Evolutionary conservation across 2,797 vertebrate genomes (phyloP).

Genomic region (Sternotherus odoratus): DNA sequence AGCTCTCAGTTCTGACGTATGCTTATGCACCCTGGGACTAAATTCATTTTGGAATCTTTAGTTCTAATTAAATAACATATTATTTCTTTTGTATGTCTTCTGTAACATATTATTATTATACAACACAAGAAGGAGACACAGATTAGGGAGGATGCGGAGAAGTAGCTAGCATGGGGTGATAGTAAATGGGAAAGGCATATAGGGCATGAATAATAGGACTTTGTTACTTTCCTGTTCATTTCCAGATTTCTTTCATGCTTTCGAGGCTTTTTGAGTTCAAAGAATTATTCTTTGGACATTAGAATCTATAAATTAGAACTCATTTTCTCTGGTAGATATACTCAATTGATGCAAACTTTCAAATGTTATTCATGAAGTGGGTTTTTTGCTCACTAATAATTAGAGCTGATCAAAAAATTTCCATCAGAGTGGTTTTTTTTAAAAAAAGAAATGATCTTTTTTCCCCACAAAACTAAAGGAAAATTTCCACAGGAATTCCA

Average conservation of each 20-base stretch:
- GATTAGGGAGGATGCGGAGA: neutral
- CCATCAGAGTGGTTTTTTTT: neutral
- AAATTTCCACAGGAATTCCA: neutral
- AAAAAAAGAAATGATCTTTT: neutral
- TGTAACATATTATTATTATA: neutral
- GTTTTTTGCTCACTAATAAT: neutral
- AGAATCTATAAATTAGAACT: neutral
- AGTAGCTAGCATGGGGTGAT: neutral
- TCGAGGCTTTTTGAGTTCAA: neutral
- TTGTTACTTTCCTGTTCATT: neutral
- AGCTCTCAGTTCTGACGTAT: slow-evolving; percentile 4
- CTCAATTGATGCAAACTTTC: fast-evolving
- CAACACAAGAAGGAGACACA: slow-evolving; percentile 16
- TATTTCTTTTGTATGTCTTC: slow-evolving; percentile 67
- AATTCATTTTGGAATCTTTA: slow-evolving; percentile 69
- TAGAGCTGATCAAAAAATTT: fast-evolving
- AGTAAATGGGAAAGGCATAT: neutral
- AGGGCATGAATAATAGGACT: neutral
- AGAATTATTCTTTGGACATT: neutral
- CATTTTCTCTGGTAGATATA: fast-evolving
- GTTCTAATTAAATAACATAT: slow-evolving; percentile 72
- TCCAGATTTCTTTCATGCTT: neutral
- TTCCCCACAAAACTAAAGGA: neutral
- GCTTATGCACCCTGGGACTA: slow-evolving; percentile 55
- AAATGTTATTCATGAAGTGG: neutral